phyloP scores from a whole-genome alignment of 1,140 invertebrate genomes.

The Anastatus disparis region DNA sequence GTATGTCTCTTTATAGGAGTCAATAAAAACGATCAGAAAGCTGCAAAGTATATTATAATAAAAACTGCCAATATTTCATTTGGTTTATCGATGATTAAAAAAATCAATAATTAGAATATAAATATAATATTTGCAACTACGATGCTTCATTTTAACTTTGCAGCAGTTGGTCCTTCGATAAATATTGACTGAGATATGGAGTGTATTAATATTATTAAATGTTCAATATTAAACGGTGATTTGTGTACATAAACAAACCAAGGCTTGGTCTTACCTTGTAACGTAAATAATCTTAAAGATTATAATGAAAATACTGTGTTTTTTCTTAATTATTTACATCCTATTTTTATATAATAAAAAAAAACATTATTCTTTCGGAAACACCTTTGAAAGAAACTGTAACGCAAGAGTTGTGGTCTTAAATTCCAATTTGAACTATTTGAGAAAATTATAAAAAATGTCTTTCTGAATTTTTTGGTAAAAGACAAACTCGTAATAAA shows the following conservation, averaged over 20 bases:
- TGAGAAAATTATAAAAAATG: no score
- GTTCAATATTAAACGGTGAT: constrained; percentile 4
- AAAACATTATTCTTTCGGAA: no score
- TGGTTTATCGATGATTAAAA: neutral
- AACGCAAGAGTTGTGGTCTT: no score
- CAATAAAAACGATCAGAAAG: no score
- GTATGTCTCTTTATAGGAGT: no score
- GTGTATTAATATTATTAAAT: neutral
- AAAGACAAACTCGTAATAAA: no score
- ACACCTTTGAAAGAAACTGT: no score
- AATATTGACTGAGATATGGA: constrained; percentile 14
- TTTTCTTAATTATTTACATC: no score
- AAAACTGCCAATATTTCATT: constrained; percentile 16
- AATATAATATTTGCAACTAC: neutral
- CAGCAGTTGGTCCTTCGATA: neutral
- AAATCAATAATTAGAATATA: neutral
- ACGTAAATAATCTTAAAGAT: no score
- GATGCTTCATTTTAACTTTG: constrained; percentile 1
- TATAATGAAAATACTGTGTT: neutral
- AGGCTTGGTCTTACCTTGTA: neutral
- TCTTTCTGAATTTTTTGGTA: no score
- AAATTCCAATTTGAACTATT: no score
- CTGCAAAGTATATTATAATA: neutral
- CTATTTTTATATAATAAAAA: no score
- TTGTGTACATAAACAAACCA: constrained; percentile 13